Evolutionary conservation across 2,888 invertebrate genomes (phyloP), one percentile per base, ranked within the genome.

Genomic region (Coenonympha arcania): DNA sequence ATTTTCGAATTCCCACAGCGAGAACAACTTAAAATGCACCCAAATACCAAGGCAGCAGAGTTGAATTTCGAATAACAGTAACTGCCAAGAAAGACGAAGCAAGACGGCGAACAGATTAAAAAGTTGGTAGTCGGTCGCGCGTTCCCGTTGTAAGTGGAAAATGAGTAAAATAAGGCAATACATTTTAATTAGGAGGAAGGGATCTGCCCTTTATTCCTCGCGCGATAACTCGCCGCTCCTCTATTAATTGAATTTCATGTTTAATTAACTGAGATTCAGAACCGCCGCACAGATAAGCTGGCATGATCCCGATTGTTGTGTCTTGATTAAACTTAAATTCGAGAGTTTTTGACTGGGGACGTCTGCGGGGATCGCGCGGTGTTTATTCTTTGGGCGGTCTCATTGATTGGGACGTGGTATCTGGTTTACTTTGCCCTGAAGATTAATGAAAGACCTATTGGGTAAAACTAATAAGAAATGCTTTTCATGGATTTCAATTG

Each of bases 141-240:
- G 76, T 75, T 79, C 81, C 84, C 84, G 83, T 80, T 84, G 83
- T 83, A 78, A 84, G 82, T 83, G 76, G 84, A 83, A 85, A 86
- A 86, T 85, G 84, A 86, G 85, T 86, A 84, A 83, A 86, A 86
- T 84, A 86, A 85, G 79, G 85, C 85, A 86, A 86, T 86, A 86
- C 83, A 85, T 86, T 86, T 86, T 86, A 86, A 86, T 86, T 84
- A 86, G 84, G 75, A 76, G 73, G 79, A 79, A 78, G 80, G 83
- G 79, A 74, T 77, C 77, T 69, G 71, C 74, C 82, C 81, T 83
- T 84, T 83, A 81, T 84, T 83, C 81, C 74, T 73, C 72, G 70
- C 74, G 81, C 81, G 83, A 84, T 84, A 83, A 83, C 80, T 83
- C 77, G 76, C 72, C 70, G 69, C 71, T 73, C 69, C 76, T 79